phyloP scores from a whole-genome alignment of 1,140 invertebrate genomes.

The Goniozus legneri region DNA sequence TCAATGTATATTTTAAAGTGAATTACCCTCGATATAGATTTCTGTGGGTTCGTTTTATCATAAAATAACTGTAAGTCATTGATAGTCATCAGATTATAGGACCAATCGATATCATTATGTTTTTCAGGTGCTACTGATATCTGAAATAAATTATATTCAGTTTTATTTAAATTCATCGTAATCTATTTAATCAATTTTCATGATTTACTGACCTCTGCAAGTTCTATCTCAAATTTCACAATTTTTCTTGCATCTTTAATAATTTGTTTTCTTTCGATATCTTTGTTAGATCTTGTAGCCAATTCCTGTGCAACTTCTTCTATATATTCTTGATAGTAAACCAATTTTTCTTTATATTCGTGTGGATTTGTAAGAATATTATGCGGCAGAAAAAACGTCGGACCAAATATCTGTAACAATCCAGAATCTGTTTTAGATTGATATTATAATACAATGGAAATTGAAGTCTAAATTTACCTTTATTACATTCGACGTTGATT shows the following conservation, averaged over 20 bases:
- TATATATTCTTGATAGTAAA: too few relatives aligned
- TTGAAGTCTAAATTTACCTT: too few relatives aligned
- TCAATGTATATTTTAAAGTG: not conserved
- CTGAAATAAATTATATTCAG: not conserved
- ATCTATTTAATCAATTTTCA: not conserved
- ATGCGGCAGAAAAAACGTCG: too few relatives aligned
- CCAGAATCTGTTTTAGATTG: too few relatives aligned
- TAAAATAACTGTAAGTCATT: not conserved
- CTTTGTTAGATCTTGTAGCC: too few relatives aligned
- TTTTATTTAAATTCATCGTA: not conserved
- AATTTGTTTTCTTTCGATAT: too few relatives aligned
- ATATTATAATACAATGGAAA: too few relatives aligned
- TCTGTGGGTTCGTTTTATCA: not conserved
- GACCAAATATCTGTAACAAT: too few relatives aligned
- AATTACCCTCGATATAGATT: not conserved
- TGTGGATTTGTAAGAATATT: too few relatives aligned
- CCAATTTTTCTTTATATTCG: too few relatives aligned
- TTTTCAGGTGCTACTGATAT: not conserved
- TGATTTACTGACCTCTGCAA: not conserved
- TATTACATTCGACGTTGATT: too few relatives aligned
- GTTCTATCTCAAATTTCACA: not conserved
- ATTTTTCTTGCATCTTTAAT: not conserved
- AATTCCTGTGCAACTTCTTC: too few relatives aligned
- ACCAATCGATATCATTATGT: not conserved
- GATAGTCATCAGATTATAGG: not conserved